phyloP scores from a whole-genome alignment of 2,797 vertebrate species.

The Poliocrania exsul region DNA sequence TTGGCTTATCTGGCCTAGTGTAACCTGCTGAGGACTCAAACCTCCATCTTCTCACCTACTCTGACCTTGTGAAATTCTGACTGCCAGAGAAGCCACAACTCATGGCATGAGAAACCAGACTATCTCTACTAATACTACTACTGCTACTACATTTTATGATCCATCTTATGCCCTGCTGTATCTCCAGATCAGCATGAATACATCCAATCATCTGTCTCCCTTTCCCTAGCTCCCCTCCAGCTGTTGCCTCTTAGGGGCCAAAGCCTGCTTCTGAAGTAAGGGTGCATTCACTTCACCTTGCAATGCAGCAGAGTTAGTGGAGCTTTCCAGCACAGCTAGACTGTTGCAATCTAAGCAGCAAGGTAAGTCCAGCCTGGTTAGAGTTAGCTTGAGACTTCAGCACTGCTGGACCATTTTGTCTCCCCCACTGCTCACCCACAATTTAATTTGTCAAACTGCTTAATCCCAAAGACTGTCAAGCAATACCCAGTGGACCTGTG shows the following conservation, averaged over 20 bases:
- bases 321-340: neutral
- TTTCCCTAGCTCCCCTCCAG: neutral
- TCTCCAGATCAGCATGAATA: neutral
- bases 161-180: neutral
- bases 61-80: neutral
- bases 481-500: neutral
- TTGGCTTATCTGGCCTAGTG: neutral
- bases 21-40: neutral
- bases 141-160: neutral
- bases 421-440: neutral
- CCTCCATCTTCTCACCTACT: neutral
- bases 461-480: neutral
- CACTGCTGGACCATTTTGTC: neutral
- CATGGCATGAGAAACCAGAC: neutral
- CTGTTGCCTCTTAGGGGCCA: neutral
- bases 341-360: neutral
- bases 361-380: neutral
- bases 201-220: neutral
- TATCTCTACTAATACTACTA: neutral
- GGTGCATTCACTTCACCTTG: neutral
- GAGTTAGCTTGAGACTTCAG: neutral
- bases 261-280: neutral
- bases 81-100: neutral
- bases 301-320: neutral
- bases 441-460: neutral